Conservation (phyloP, 2,888 invertebrate genomes). For the Volucella zonaria region DNA sequence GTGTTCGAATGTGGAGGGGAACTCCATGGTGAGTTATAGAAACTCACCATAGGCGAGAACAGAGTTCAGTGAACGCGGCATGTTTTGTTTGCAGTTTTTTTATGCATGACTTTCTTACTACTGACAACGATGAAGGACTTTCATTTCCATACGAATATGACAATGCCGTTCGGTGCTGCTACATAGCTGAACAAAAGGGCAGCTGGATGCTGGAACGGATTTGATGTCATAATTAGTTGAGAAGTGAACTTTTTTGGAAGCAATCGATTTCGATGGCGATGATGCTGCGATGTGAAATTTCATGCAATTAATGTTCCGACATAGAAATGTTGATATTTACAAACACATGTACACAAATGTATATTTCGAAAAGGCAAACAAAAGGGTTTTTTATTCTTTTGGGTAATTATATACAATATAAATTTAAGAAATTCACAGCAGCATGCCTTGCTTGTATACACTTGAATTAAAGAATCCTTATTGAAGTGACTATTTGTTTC, state of each 20-base stretch:
- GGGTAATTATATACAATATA: no score
- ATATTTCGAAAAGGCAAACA: no score
- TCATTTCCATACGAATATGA: not conserved
- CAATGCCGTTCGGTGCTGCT: slow-evolving; percentile 1
- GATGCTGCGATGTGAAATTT: slow-evolving; percentile 14
- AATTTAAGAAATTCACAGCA: no score
- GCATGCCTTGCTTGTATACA: not conserved
- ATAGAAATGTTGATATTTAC: no score
- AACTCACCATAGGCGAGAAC: slow-evolving; percentile 32
- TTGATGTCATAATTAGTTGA: slow-evolving; percentile 52
- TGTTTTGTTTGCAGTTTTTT: slow-evolving; percentile 58
- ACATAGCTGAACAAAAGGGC: slow-evolving; percentile 13
- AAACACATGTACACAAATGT: no score
- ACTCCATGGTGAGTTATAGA: slow-evolving; percentile 49
- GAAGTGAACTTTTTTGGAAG: not conserved
- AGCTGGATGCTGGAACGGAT: slow-evolving; percentile 10
- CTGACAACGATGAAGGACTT: slow-evolving; percentile 16
- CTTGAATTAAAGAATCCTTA: not conserved
- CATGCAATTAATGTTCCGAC: not conserved
- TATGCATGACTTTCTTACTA: slow-evolving; percentile 19
- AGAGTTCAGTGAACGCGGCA: slow-evolving; percentile 68
- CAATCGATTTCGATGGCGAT: not conserved
- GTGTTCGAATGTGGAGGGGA: slow-evolving; percentile 16
- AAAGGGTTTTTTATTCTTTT: no score
- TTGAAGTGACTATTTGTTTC: not conserved